phyloP scores from a whole-genome alignment of 2,888 invertebrate species.

The Cheilosia vernalis region DNA sequence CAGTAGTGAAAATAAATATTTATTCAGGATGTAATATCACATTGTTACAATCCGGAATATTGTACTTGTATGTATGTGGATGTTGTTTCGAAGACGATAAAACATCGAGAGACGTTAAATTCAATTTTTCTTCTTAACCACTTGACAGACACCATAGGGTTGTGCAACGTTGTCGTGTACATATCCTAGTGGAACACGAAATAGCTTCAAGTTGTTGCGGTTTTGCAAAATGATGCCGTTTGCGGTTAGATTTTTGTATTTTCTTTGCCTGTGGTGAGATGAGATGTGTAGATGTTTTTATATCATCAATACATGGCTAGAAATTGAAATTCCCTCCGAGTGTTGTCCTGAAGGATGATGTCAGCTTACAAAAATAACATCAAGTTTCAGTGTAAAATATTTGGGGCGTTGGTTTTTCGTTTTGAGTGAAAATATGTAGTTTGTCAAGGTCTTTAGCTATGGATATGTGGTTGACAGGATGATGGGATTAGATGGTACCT shows the following conservation, averaged over 20 bases:
- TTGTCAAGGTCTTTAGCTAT: background rate
- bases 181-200: background rate
- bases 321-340: background rate
- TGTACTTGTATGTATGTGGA: background rate
- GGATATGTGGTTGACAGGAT: too few species aligned
- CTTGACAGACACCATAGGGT: slow-evolving; percentile 12
- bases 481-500: too few species aligned
- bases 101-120: slow-evolving; percentile 56
- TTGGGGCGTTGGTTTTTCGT: background rate
- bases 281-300: slow-evolving; percentile 27
- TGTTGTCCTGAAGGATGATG: background rate
- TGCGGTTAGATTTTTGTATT: slow-evolving; percentile 6
- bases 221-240: slow-evolving; percentile 25
- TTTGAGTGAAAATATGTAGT: background rate
- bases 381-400: background rate
- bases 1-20: slow-evolving; percentile 13
- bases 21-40: slow-evolving; percentile 56
- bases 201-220: slow-evolving; percentile 25
- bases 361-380: slow-evolving; percentile 1
- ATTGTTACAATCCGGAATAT: slow-evolving; percentile 58
- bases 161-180: slow-evolving; percentile 21
- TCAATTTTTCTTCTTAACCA: slow-evolving; percentile 44
- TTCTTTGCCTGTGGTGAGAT: slow-evolving; percentile 1
- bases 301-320: slow-evolving; percentile 38
- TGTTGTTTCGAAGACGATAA: slow-evolving; percentile 38